Evolutionary conservation across 2,888 invertebrate species (phyloP).

Genomic region (Lithophane ornitopus): DNA sequence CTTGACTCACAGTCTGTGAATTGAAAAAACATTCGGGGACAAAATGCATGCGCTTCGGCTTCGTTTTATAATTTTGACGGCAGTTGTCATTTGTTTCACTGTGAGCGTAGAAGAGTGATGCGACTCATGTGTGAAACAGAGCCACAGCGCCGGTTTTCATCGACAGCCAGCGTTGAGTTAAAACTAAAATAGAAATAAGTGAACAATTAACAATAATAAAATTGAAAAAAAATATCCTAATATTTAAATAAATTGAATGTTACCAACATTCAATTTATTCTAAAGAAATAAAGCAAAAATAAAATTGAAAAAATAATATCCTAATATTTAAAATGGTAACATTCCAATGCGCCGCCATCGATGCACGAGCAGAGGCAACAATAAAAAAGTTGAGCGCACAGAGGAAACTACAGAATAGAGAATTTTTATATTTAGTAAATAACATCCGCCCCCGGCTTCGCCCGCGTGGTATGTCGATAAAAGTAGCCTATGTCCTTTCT

Average conservation of each 20-base stretch:
- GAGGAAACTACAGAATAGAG: too few relatives aligned
- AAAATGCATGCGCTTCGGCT: not conserved
- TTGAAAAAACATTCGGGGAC: slow-evolving; percentile 26
- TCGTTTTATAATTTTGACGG: not conserved
- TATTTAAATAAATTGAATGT: too few relatives aligned
- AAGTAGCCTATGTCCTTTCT: too few relatives aligned
- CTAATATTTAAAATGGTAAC: not conserved
- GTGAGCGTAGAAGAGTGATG: not conserved
- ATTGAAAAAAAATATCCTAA: too few relatives aligned
- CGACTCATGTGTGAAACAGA: not conserved
- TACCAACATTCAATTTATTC: too few relatives aligned
- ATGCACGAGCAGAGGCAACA: not conserved
- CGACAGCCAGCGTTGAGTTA: not conserved
- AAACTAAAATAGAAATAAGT: not conserved
- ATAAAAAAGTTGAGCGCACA: not conserved
- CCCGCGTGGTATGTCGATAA: too few relatives aligned
- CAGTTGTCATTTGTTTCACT: not conserved
- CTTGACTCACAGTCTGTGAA: slow-evolving; percentile 37
- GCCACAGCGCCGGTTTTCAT: not conserved
- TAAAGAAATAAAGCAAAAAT: too few relatives aligned
- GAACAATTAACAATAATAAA: not conserved
- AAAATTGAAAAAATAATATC: too few relatives aligned
- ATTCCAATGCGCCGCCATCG: not conserved
- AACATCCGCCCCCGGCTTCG: too few relatives aligned
- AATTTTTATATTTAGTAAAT: not conserved